phyloP scores from a whole-genome alignment of 2,797 vertebrate genomes.

The Urocyon cinereoargenteus region DNA sequence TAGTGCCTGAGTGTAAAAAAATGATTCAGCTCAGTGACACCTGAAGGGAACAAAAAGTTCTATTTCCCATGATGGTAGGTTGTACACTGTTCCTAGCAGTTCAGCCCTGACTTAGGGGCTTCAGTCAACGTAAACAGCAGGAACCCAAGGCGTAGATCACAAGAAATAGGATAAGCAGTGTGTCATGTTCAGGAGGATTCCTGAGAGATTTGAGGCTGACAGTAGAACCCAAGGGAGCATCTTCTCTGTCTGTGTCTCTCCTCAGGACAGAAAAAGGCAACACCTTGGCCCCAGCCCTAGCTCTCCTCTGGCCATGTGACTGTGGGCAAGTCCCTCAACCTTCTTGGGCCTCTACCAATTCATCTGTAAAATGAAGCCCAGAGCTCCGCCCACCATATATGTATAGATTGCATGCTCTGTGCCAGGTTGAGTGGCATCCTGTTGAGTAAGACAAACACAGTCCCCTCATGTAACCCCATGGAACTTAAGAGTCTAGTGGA shows the following conservation, averaged over 20 bases:
- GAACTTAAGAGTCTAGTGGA: not conserved
- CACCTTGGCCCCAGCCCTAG: not conserved
- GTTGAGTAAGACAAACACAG: not conserved
- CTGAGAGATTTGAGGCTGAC: not conserved
- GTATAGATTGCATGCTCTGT: not conserved
- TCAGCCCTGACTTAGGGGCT: not conserved
- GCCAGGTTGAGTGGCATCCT: not conserved
- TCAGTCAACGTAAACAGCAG: not conserved
- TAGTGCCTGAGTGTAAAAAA: not conserved
- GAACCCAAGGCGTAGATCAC: not conserved
- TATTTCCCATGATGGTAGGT: not conserved
- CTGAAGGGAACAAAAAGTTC: not conserved
- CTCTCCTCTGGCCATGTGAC: not conserved
- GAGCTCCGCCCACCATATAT: not conserved
- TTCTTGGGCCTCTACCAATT: not conserved
- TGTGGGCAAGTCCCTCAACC: not conserved
- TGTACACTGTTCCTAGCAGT: not conserved
- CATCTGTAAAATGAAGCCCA: not conserved
- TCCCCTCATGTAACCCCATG: not conserved
- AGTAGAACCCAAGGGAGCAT: not conserved
- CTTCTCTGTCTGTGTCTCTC: not conserved
- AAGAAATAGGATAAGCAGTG: fast-evolving
- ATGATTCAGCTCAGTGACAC: not conserved
- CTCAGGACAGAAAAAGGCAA: not conserved
- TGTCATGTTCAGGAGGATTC: not conserved